Evolutionary conservation across 2,797 vertebrate genomes (phyloP), one percentile per base, ranked within the genome.

Genomic region (Benthosema pterotum): DNA sequence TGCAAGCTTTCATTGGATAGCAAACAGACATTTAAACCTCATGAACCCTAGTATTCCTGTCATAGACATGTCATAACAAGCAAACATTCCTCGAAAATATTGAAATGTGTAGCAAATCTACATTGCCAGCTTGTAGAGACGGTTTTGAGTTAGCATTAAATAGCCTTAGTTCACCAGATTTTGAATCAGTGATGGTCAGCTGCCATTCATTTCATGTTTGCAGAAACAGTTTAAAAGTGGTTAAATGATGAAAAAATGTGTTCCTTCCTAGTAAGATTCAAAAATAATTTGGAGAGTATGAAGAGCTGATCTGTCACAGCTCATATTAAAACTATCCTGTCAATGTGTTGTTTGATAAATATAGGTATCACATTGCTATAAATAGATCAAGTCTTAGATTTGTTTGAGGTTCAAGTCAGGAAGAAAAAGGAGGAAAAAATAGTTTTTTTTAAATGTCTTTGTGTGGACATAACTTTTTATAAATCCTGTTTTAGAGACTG

Each of bases 351-450:
- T 22, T 64, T 2, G 2, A 7, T 52, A n/a, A 56, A 52, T 50
- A 9, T 43, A 25, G 22, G 22, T 25, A 47, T 43, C 52, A 52
- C 45, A 11, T 38, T 19, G 1, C 42, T 45, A 17, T 47, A 19
- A 42, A 45, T 47, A 47, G 3, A 46, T 15, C 38, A 3, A 48
- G 5, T 61, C 15, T 2, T 17, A 67, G 17, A 72, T 71, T 77
- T 57, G 66, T 64, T 77, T 66, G 11, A 80, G 73, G 69, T 67
- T 25, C 43, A 45, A n/a, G 43, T 54, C 28, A 66, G 28, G 4
- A 15, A 75, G 53, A 70, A 49, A 68, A 75, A 78, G 54, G 71
- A 3, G 43, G 46, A 16, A 12, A 16, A 25, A 38, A n/a, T 19
- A 1, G 14, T 18, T n/a, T 51, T 60, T 48, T 18, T 54, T 2